A percentile compares a stretch with the other conserved stretches of the same genome.
Conservation (phyloP, 1,140 invertebrate genomes). For the Scaptomyza montana region DNA sequence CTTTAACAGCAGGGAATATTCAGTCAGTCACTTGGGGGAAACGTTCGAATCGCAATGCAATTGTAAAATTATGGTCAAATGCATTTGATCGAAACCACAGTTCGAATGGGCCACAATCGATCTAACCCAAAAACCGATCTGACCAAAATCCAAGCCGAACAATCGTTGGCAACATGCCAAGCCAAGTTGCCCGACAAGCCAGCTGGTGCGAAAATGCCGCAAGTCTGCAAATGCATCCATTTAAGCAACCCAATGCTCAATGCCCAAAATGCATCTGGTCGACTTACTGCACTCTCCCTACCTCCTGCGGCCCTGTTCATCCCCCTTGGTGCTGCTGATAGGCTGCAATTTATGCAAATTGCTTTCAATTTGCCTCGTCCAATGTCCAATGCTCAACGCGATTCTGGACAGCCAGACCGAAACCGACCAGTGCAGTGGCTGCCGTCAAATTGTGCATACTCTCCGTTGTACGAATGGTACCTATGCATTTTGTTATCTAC, state of each 20-base stretch:
- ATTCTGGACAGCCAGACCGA: conserved; percentile 26
- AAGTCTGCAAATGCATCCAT: conserved; percentile 44
- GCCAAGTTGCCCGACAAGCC: conserved; percentile 7
- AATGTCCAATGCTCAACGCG: conserved; percentile 39
- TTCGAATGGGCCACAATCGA: conserved; percentile 2
- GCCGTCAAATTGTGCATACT: conserved; percentile 47
- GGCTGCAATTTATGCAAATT: conserved; percentile 74
- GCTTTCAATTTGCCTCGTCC: conserved; percentile 71
- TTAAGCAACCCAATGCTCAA: background rate
- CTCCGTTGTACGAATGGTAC: conserved; percentile 14
- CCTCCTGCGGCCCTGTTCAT: background rate
- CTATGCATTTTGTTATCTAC: conserved; percentile 47
- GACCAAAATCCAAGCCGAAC: conserved; percentile 5
- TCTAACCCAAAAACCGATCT: conserved; percentile 31
- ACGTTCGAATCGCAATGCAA: conserved; percentile 15
- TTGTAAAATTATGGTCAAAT: too few species aligned
- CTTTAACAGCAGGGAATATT: conserved; percentile 8
- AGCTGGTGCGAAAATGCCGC: conserved; percentile 47
- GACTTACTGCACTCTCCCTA: too few species aligned
- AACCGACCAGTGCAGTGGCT: conserved; percentile 12
- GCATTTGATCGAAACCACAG: conserved; percentile 4
- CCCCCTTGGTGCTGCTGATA: conserved; percentile 2
- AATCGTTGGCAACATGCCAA: background rate
- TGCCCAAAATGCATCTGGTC: background rate
- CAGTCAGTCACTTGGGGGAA: conserved; percentile 41